phyloP scores from a whole-genome alignment of 2,888 invertebrate species.

The Hirtodrosophila confusa region DNA sequence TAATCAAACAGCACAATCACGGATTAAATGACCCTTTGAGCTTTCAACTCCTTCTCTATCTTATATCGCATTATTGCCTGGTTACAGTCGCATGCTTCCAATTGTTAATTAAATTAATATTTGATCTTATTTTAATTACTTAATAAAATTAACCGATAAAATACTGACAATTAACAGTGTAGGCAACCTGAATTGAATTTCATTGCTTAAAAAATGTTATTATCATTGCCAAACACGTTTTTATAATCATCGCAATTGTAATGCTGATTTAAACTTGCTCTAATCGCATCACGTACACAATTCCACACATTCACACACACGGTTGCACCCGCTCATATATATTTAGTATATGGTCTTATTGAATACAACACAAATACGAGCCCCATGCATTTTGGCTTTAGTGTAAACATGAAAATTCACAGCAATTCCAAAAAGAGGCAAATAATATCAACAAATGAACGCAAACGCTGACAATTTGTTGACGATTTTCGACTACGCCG shows the following conservation, averaged over 20 bases:
- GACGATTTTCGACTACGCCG: constrained; percentile 53
- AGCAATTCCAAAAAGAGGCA: constrained; percentile 32
- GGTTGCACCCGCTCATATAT: not conserved
- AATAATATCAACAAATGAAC: constrained; percentile 65
- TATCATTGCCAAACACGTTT: constrained; percentile 21
- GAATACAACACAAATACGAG: constrained; percentile 28
- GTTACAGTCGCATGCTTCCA: no score
- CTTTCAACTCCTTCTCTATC: no score
- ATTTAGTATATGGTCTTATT: constrained; percentile 10
- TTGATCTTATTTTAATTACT: no score
- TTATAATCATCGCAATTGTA: constrained; percentile 23
- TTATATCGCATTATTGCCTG: no score
- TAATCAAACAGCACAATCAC: no score
- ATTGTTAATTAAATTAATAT: no score
- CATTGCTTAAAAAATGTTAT: constrained; percentile 16
- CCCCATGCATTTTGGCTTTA: constrained; percentile 58
- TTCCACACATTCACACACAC: not conserved
- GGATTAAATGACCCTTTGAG: no score
- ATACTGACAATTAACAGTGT: not conserved
- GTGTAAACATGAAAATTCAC: constrained; percentile 51
- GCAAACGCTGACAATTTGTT: constrained; percentile 71
- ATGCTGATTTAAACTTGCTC: constrained; percentile 36
- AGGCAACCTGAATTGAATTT: constrained; percentile 23
- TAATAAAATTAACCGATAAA: not conserved
- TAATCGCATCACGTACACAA: constrained; percentile 44